Evolutionary conservation across 1,140 invertebrate genomes (phyloP).

Genomic region (Pseudachorutes palmiensis): DNA sequence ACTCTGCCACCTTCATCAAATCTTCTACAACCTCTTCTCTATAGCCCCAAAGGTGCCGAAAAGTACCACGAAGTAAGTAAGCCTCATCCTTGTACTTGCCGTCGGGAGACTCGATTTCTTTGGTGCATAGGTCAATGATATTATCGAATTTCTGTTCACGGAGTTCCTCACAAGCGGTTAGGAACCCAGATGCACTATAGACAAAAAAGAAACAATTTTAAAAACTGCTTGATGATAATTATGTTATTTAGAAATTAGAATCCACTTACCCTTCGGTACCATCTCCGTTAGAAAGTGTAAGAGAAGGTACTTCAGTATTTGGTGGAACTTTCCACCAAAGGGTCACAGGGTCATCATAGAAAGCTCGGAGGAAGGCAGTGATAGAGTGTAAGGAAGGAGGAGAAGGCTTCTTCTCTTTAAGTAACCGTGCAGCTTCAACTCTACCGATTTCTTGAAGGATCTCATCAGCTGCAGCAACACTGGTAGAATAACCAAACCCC

Average conservation of each 20-base stretch:
- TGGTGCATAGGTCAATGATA: slow-evolving; percentile 55
- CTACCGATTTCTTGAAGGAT: slow-evolving; percentile 70
- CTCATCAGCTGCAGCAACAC: slow-evolving; percentile 71
- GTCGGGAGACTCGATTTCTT: slow-evolving; percentile 64
- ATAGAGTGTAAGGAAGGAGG: slow-evolving; percentile 78
- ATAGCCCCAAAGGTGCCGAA: slow-evolving; percentile 66
- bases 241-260: too few species aligned
- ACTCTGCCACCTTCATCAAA: slow-evolving; percentile 56
- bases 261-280: too few species aligned
- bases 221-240: too few species aligned
- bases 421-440: slow-evolving; percentile 59
- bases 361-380: slow-evolving; percentile 53
- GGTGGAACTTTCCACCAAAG: too few species aligned
- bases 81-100: slow-evolving; percentile 54
- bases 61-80: slow-evolving; percentile 68
- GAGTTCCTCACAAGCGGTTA: too few species aligned
- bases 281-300: too few species aligned
- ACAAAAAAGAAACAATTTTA: too few species aligned
- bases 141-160: too few species aligned
- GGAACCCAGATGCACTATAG: too few species aligned
- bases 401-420: slow-evolving; percentile 57
- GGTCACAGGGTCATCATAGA: slow-evolving; percentile 32
- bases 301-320: too few species aligned
- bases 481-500: slow-evolving; percentile 69
- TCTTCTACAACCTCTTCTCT: slow-evolving; percentile 62